These are phyloP conservation scores for Oreochromis niloticus DNA, from an alignment of 2,113 vertebrate species.

Conservation along the genomic window DNA sequence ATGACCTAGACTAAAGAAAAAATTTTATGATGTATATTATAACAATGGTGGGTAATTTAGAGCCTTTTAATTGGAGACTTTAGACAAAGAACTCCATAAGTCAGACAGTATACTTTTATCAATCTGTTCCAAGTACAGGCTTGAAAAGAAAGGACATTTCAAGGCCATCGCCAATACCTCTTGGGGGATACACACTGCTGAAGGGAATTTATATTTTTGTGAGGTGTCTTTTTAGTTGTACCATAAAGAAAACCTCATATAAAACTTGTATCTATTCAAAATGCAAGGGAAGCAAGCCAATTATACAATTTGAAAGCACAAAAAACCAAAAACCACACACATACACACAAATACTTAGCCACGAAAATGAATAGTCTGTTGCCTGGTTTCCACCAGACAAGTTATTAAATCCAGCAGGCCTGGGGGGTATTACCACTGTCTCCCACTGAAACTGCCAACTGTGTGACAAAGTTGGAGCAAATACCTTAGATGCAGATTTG, in stretches of 20 bases:
- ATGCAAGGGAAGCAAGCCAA: not conserved
- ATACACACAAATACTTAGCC: not conserved
- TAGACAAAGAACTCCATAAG: not conserved
- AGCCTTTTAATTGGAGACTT: not conserved
- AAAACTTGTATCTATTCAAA: not conserved
- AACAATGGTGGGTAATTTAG: not conserved
- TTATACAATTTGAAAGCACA: not conserved
- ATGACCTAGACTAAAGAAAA: constrained; percentile 7
- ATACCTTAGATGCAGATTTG: not conserved
- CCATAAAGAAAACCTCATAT: not conserved
- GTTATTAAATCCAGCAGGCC: not conserved
- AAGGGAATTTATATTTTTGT: not conserved
- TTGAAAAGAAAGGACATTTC: not conserved
- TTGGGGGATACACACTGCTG: not conserved
- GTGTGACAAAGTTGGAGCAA: not conserved
- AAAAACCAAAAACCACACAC: not conserved
- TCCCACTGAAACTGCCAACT: not conserved
- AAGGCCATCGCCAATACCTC: not conserved
- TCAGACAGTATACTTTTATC: not conserved
- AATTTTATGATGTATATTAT: fast-evolving
- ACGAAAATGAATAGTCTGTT: not conserved
- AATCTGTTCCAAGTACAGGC: not conserved
- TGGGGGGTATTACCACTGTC: not conserved
- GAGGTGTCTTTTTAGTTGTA: not conserved
- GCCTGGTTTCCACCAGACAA: not conserved